These are phyloP conservation scores for Eretmocerus hayati DNA, from an alignment of 2,888 invertebrate species.

Conservation along the genomic window DNA sequence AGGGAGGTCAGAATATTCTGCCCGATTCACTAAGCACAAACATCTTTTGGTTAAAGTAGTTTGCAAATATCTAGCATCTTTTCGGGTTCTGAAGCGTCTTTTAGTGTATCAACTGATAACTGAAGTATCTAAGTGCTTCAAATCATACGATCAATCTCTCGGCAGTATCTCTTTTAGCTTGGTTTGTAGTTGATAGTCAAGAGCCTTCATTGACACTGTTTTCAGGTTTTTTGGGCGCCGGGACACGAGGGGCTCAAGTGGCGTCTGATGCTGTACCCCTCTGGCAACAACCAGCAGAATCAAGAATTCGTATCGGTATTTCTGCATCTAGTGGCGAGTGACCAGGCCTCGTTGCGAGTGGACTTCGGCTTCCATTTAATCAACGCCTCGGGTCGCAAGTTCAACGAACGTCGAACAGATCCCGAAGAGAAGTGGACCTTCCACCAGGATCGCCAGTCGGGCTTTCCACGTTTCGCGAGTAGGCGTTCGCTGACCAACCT, in stretches of 20 bases:
- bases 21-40: too few relatives aligned
- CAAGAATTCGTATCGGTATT: conserved; percentile 12
- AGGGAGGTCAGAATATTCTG: too few relatives aligned
- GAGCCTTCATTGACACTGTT: not conserved
- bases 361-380: conserved; percentile 9
- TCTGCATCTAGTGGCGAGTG: conserved; percentile 6
- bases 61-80: too few relatives aligned
- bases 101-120: too few relatives aligned
- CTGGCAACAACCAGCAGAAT: conserved; percentile 9
- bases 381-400: conserved; percentile 5
- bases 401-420: conserved; percentile 13
- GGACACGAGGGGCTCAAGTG: conserved; percentile 1
- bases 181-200: not conserved
- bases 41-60: too few relatives aligned
- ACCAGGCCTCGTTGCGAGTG: conserved; percentile 7
- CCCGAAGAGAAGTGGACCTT: conserved; percentile 11
- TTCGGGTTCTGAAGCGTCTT: too few relatives aligned
- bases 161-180: too few relatives aligned
- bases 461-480: conserved; percentile 10
- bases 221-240: conserved; percentile 5
- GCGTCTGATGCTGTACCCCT: conserved; percentile 11
- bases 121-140: too few relatives aligned
- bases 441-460: conserved; percentile 8
- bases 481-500: too few relatives aligned
- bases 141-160: too few relatives aligned